Base-by-base conservation (phyloP, 2,888 invertebrate species). In the Sympetrum striolatum region DNA sequence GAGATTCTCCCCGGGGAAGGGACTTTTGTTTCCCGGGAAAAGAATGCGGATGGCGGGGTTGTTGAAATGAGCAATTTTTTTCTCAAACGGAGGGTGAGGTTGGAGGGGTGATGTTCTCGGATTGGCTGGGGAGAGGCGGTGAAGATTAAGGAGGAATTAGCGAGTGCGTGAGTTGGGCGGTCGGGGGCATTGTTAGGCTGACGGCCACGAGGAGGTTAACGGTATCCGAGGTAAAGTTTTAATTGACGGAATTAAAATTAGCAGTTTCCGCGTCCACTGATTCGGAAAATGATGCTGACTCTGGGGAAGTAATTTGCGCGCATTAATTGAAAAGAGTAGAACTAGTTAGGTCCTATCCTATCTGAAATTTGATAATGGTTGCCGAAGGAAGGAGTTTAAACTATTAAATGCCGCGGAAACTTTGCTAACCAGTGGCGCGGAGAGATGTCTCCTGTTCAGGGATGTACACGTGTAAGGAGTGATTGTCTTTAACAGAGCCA, bases 161-260 rank as follows among this genome's bases (percentile, higher is more conserved):
- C 0, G 37, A 0, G 39, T 31, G 39, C 12, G 37, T 22, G n/a
- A 80, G 80, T 18, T 14, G 37, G 31, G 3, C 35, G 5, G 35
- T 18, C 18, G 37, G 39, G 22, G 39, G 39, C 37, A 80, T 80
- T 80, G 73, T 73, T 73, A 31, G 18, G 73, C 8, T 31, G 25
- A 80, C 22, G 37, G 80, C 80, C 80, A 37, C 22, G 37, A 37
- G 39, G 73, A 18, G 39, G 37, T 80, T 80, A 37, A 80, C 39
- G 80, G 80, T 39, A 80, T 39, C 39, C 22, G 18, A 80, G 37
- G 39, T 37, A n/a, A 44, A n/a, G 39, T 80, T 80, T 80, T 39
- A 80, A 80, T 37, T 80, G 80, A 80, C 80, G 80, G 37, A 37
- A 80, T n/a, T 80, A 80, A 80, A 80, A 80, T 80, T 80, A 80